Evolutionary conservation across 1,140 invertebrate genomes (phyloP), one percentile per base, ranked within the genome.

Genomic region (Hypsibius dujardini): DNA sequence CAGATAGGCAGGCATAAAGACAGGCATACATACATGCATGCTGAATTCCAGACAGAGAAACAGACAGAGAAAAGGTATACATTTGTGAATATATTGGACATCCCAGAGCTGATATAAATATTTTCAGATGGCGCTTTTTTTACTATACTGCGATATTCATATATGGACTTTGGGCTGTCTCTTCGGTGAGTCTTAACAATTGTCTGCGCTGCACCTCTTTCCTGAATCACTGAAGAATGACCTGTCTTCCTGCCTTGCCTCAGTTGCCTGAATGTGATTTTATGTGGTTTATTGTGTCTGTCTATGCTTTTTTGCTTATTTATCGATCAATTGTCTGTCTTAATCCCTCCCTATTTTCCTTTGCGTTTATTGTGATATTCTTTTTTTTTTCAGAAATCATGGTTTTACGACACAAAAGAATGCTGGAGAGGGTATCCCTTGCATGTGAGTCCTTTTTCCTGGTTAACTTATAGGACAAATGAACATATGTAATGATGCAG

Each of bases 361-460:
- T 28, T 28, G 28, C 28, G 28, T 28, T 28, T 28, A 28, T 28
- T 28, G 28, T 28, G 28, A 28, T 28, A 28, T 28, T 28, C 73
- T 75, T 67, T 74, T 72, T 74, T 72, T 74, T 70, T 73, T 14
- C 47, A 82, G 80, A 96, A 96, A 81, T 84, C 87, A 14, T 97
- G 92, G 90, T 82, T 96, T 73, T 95, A 89, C 90, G 87, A 95
- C 76, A 91, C 95, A 69, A 89, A 88, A 67, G 78, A 90, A 75
- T 95, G 91, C 79, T 97, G 91, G 84, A 87, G 89, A 77, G 86
- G 86, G 71, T 84, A 82, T 75, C 83, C 83, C 1, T 77, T 80
- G 74, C 78, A 82, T 75, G 78, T 78, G 77, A 75, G 75, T 72
- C 40, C 47, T 46, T 59, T 73, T 70, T 46, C 46, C 46, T 28